Percentiles rank a stretch among this genome's conserved stretches.
These are phyloP conservation scores for Neosilurus mollespiculum DNA, from an alignment of 2,797 vertebrate species.

Conservation along the genomic window DNA sequence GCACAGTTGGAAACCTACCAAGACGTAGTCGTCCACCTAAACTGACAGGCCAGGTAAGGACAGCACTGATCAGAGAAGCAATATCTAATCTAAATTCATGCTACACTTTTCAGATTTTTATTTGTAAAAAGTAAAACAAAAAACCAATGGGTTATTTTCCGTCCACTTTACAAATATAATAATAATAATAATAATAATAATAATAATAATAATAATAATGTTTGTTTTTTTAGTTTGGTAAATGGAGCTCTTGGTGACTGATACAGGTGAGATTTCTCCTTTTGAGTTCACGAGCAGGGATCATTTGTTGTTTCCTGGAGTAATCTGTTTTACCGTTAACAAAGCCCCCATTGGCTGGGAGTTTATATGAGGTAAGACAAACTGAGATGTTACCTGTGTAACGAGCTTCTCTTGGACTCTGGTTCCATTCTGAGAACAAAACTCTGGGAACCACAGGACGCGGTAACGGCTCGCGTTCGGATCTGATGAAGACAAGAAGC, in stretches of 20 bases:
- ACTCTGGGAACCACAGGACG: constrained; percentile 83
- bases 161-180: too few species aligned
- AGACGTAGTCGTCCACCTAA: too few species aligned
- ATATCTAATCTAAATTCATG: too few species aligned
- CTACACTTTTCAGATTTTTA: too few species aligned
- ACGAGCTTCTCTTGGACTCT: constrained; percentile 68
- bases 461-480: constrained; percentile 73
- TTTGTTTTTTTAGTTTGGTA: background rate
- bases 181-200: too few species aligned
- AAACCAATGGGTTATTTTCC: too few species aligned
- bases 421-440: constrained; percentile 79
- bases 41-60: too few species aligned
- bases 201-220: too few species aligned
- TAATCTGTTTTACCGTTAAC: constrained; percentile 29
- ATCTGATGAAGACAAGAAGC: constrained; percentile 65
- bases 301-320: constrained; percentile 35
- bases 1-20: too few species aligned
- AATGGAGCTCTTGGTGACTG: constrained; percentile 23
- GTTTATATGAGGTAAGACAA: constrained; percentile 17
- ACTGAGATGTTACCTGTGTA: constrained; percentile 73
- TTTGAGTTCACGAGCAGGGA: constrained; percentile 36
- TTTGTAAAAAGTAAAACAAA: too few species aligned
- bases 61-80: too few species aligned
- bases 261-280: constrained; percentile 20
- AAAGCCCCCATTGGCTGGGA: constrained; percentile 24